Base-by-base conservation (phyloP, 2,888 invertebrate genomes). In the Melikaiella ostensackeni region DNA sequence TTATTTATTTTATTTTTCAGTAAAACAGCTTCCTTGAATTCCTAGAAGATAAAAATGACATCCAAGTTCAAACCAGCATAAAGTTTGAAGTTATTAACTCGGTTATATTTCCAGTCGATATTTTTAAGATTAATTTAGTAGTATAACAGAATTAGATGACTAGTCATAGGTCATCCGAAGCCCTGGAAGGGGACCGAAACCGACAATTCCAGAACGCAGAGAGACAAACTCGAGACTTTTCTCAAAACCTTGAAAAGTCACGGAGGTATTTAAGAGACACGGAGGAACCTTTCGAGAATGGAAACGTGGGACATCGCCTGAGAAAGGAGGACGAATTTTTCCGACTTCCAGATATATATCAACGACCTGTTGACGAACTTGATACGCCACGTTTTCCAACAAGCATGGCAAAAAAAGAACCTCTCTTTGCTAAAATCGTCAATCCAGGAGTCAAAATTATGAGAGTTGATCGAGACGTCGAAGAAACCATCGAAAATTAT, bases 391-490 rank as follows among this genome's bases (percentile, higher is more conserved):
- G 87, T 9, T 91, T 91, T 77, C 91, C 91, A 21, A 84, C 83
- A 0, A 86, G 75, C 7, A 82, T 87, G 46, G 83, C 84, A 64
- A 82, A 81, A 27, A 84, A 79, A 24, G 87, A 86, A 7, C 80
- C 88, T 0, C 83, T 87, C 74, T 91, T 91, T 77, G 83, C 89
- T 1, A 90, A 89, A 75, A 84, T 91, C 42, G 80, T 89, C 30
- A 89, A 91, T 82, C 91, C 91, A 0, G 86, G 90, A 24, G 88
- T 91, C 74, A 91, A 90, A 80, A 90, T 91, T 64, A 91, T 91
- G 91, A 85, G 86, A 75, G 89, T 91, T 50, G 91, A 91, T 46
- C 88, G 88, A 8, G 90, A 91, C 42, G 84, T 86, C 62, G 88
- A 90, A 13, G 90, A 88, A 75, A 84, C 80, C 63, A 83, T 82